Evolutionary conservation across 2,797 vertebrate genomes (phyloP).

Genomic region (Lacerta bilineata): DNA sequence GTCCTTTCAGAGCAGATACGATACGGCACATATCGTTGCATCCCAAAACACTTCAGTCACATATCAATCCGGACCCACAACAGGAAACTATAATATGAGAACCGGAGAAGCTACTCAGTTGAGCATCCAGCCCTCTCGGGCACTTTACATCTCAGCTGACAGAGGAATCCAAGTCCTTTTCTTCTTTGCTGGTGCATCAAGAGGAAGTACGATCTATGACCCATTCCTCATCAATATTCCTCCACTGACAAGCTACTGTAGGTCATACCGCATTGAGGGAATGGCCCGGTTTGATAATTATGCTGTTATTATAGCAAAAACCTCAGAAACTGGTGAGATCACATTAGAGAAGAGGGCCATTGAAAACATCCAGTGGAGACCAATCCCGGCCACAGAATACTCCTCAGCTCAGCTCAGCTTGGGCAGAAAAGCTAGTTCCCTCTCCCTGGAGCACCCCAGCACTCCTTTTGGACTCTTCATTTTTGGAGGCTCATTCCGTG

Average conservation of each 20-base stretch:
- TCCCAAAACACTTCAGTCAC: conserved; percentile 74
- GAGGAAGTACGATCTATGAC: conserved; percentile 30
- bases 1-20: conserved; percentile 65
- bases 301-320: conserved; percentile 77
- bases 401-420: conserved; percentile 70
- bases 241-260: conserved; percentile 71
- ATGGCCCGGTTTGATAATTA: conserved; percentile 74
- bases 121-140: background rate
- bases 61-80: background rate
- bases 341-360: conserved; percentile 51
- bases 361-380: conserved; percentile 66
- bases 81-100: conserved; percentile 33
- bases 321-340: conserved; percentile 43
- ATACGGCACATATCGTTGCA: conserved; percentile 79
- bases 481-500: conserved; percentile 35
- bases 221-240: conserved; percentile 80
- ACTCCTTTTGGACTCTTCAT: conserved; percentile 55
- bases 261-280: conserved; percentile 73
- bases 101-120: conserved; percentile 47
- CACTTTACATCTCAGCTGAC: conserved; percentile 74
- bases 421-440: background rate
- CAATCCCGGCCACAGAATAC: conserved; percentile 73
- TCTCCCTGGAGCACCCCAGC: conserved; percentile 11
- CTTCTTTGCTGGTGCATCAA: conserved; percentile 73
- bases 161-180: conserved; percentile 82